phyloP scores from a whole-genome alignment of 30 jellyfish, hydroid and myxozoan species.

The Mastigias papua region DNA sequence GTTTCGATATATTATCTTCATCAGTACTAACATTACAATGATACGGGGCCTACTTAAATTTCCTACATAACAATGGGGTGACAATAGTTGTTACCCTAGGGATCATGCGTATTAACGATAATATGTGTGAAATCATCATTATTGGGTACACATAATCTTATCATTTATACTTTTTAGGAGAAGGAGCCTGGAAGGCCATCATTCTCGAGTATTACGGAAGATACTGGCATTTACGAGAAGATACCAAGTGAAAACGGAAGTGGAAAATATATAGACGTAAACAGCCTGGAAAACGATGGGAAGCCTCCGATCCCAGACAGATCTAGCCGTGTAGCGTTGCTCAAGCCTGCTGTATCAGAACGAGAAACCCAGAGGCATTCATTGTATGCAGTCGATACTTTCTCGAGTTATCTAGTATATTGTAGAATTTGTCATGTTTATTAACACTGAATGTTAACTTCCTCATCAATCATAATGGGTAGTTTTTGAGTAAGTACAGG shows the following conservation, averaged over 20 bases:
- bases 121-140: no score
- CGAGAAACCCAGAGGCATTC: slow-evolving; percentile 27
- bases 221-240: slow-evolving; percentile 71
- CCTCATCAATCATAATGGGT: no score
- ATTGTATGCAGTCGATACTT: slow-evolving; percentile 40
- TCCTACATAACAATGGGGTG: no score
- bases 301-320: slow-evolving; percentile 89
- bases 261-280: slow-evolving; percentile 41
- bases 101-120: no score
- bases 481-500: no score
- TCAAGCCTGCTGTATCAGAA: slow-evolving; percentile 8
- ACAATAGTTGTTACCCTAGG: no score
- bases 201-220: slow-evolving; percentile 40
- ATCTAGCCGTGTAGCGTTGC: slow-evolving; percentile 32
- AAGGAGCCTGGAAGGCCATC: neutral
- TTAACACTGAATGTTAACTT: neutral
- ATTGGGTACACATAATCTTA: no score
- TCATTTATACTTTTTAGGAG: neutral
- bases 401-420: neutral
- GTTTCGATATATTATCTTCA: no score
- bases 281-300: slow-evolving; percentile 1
- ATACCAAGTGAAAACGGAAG: slow-evolving; percentile 74
- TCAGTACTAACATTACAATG: no score
- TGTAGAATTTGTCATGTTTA: neutral
- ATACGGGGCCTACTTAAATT: no score